Base-by-base conservation (phyloP, 2,113 vertebrate genomes). In the Notarius lentiginosus region DNA sequence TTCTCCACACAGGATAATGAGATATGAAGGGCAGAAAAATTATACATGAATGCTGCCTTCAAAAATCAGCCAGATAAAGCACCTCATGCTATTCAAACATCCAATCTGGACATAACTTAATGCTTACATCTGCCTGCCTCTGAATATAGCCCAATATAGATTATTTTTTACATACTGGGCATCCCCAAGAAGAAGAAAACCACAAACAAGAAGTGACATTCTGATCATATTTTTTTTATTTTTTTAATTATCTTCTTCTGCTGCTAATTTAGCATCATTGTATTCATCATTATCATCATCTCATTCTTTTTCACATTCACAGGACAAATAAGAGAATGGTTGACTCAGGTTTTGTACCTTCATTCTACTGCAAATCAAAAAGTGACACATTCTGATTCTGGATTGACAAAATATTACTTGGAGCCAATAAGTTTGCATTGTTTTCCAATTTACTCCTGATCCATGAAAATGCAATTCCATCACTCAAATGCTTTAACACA, bases 381-480 rank as follows among this genome's bases (percentile, higher is more conserved):
- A 65, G 30, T 5, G 53, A 56, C 27, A 66, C 2, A 22, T 63
- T 87, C 17, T 63, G 55, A 66, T 84, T 81, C 22, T 22, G 70
- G 22, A 30, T 70, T 76, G 58, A 49, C 56, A 0, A 30, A 84
- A 76, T 70, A n/a, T 66, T 58, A 30, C 30, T 83, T 30, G 27
- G 20, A 41, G 60, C 6, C 15, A 77, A 58, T 27, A 66, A 20
- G 4, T n/a, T 61, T 80, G 53, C 61, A 9, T 83, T 88, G 34
- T 70, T 60, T 76, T 84, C 34, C 41, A 82, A 81, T 83, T 86
- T 60, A 41, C 51, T 81, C 84, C 73, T 80, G 34, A 92, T 92
- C 86, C 81, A 87, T 87, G 91, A 89, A 93, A 93, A 93, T 91
- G 90, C 89, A 91, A 84, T 91, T 90, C 88, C 87, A 89, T 93